These are phyloP conservation scores for Atta colombica DNA, from an alignment of 1,140 invertebrate species.

Conservation along the genomic window DNA sequence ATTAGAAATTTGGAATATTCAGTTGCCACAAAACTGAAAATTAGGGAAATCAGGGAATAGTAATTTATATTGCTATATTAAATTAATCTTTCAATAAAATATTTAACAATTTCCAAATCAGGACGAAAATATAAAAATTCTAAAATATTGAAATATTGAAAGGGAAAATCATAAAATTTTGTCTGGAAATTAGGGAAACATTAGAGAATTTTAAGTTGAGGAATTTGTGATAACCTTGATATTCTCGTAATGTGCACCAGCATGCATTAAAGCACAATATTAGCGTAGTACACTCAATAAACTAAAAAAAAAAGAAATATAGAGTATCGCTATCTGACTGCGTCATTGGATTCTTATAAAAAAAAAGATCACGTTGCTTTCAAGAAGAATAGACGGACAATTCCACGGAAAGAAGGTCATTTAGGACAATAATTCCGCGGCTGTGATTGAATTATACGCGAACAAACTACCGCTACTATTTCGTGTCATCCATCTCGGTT, in stretches of 20 bases:
- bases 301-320: neutral
- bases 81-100: too few relatives aligned
- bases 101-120: too few relatives aligned
- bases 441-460: slow-evolving; percentile 68
- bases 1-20: slow-evolving; percentile 11
- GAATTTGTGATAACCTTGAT: too few relatives aligned
- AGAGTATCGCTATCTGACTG: neutral
- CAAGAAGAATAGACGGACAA: slow-evolving; percentile 20
- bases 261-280: neutral
- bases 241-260: neutral
- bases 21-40: too few relatives aligned
- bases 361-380: neutral
- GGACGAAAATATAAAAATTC: too few relatives aligned
- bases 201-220: too few relatives aligned
- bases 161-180: too few relatives aligned
- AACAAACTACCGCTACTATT: slow-evolving; percentile 48
- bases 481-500: slow-evolving; percentile 22
- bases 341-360: slow-evolving; percentile 48
- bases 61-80: too few relatives aligned
- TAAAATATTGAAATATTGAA: too few relatives aligned
- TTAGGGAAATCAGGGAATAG: too few relatives aligned
- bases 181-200: too few relatives aligned
- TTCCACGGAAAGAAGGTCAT: slow-evolving; percentile 41
- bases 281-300: neutral
- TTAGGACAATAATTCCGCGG: slow-evolving; percentile 61